Evolutionary conservation across 2,113 vertebrate genomes (phyloP).

Genomic region (Crotalus helleri): DNA sequence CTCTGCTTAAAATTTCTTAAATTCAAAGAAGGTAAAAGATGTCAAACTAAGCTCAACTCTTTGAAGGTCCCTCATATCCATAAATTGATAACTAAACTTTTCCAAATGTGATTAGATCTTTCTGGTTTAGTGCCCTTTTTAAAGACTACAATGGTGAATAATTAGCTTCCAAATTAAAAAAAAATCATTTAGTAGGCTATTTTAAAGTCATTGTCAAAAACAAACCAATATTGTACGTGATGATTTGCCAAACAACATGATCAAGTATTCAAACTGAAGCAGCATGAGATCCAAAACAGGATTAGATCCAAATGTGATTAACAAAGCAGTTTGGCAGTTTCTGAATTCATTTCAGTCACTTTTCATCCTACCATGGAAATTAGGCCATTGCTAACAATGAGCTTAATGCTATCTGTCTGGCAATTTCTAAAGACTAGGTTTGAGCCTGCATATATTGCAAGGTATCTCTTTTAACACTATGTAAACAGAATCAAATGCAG

Average conservation of each 20-base stretch:
- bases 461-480: slow-evolving; percentile 48
- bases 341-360: slow-evolving; percentile 43
- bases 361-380: slow-evolving; percentile 48
- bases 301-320: slow-evolving; percentile 53
- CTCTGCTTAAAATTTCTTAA: neutral
- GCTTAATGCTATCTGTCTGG: slow-evolving; percentile 43
- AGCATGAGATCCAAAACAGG: slow-evolving; percentile 55
- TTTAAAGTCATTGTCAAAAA: slow-evolving; percentile 22
- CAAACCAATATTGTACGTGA: slow-evolving; percentile 26
- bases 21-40: neutral
- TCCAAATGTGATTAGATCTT: neutral
- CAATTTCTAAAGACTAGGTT: slow-evolving; percentile 45
- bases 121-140: neutral
- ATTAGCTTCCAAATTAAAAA: neutral
- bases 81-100: neutral
- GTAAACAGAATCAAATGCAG: slow-evolving; percentile 33
- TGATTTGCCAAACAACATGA: slow-evolving; percentile 48
- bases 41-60: neutral
- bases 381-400: slow-evolving; percentile 49
- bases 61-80: neutral
- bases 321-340: slow-evolving; percentile 37
- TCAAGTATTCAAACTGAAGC: slow-evolving; percentile 59
- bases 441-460: neutral
- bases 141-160: neutral
- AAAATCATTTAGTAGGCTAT: neutral